Conservation (phyloP, 2,888 invertebrate genomes). For the Cryptocephalus primarius region DNA sequence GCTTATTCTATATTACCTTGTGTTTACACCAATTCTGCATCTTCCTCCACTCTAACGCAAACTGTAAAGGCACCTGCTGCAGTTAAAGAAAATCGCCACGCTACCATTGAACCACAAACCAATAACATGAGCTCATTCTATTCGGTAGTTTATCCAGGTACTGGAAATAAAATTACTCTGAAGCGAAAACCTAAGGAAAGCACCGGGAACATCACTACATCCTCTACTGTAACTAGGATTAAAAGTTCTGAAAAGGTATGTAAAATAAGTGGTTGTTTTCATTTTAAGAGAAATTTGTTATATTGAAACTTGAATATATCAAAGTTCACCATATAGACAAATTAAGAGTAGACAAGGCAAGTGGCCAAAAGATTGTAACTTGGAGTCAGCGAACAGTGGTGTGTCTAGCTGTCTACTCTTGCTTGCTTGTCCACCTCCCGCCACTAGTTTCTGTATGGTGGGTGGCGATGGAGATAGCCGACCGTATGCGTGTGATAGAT, state of each 20-base stretch:
- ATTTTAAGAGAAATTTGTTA: too few relatives aligned
- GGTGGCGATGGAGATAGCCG: too few relatives aligned
- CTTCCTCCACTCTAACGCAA: constrained; percentile 3
- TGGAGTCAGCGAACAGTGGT: too few relatives aligned
- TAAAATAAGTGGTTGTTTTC: constrained; percentile 7
- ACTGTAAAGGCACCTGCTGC: neutral
- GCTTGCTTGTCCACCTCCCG: too few relatives aligned
- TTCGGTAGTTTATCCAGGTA: constrained; percentile 70
- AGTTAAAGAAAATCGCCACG: constrained; percentile 34
- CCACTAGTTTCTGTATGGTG: too few relatives aligned
- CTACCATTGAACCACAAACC: constrained; percentile 19
- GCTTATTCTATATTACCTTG: constrained; percentile 65
- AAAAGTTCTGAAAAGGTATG: constrained; percentile 10
- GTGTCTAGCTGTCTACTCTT: too few relatives aligned
- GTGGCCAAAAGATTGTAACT: too few relatives aligned
- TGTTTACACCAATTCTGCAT: constrained; percentile 52
- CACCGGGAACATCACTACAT: neutral
- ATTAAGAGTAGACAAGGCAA: too few relatives aligned
- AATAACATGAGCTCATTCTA: constrained; percentile 52
- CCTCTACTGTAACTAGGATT: constrained; percentile 1
- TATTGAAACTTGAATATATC: too few relatives aligned
- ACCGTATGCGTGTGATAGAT: too few relatives aligned
- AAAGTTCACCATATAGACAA: too few relatives aligned
- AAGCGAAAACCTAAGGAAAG: constrained; percentile 53
- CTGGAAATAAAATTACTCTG: constrained; percentile 74